Conservation (phyloP, 2,113 vertebrate genomes). For the Corythornis vintsioides region DNA sequence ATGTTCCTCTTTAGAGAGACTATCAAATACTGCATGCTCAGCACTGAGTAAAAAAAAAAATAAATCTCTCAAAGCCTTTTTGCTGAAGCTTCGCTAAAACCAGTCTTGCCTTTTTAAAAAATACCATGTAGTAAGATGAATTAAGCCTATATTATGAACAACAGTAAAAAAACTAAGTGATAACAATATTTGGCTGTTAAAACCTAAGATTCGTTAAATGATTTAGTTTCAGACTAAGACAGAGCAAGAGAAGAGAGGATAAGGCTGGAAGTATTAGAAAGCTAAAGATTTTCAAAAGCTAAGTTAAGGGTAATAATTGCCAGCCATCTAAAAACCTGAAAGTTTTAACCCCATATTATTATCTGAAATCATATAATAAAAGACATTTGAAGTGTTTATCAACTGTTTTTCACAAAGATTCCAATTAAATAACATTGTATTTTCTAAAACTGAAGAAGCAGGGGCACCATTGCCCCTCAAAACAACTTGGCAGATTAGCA, state of each 20-base stretch:
- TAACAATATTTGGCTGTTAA: neutral
- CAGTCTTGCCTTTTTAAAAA: neutral
- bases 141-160: neutral
- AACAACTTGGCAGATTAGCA: neutral
- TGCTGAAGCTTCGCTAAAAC: neutral
- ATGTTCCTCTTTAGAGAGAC: neutral
- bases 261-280: neutral
- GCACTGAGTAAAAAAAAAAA: neutral
- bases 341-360: neutral
- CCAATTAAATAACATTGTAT: neutral
- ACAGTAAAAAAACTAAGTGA: neutral
- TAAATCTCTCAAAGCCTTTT: neutral
- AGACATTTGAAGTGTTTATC: neutral
- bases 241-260: neutral
- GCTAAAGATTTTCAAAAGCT: neutral
- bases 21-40: conserved; percentile 14
- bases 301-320: neutral
- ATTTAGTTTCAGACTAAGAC: neutral
- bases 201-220: neutral
- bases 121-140: neutral
- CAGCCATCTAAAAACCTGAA: neutral
- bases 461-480: neutral
- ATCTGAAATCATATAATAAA: neutral
- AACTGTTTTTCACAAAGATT: neutral
- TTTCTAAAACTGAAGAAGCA: neutral